Evolutionary conservation across 2,888 invertebrate species (phyloP).

Genomic region (Drosophila greeni): DNA sequence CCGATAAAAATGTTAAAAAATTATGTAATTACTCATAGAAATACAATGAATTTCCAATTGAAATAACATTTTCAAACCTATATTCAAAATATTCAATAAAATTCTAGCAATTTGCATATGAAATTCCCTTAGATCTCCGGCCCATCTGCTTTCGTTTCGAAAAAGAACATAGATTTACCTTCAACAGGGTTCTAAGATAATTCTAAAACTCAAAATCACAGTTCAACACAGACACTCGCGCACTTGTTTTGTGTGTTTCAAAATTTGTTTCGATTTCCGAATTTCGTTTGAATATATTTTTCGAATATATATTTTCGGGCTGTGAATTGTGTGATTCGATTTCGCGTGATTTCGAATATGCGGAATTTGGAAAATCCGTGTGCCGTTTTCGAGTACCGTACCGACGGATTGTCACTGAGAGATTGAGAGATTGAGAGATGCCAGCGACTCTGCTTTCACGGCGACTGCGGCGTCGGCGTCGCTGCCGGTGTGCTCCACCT

Average conservation of each 20-base stretch:
- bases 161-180: slow-evolving; percentile 27
- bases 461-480: slow-evolving; percentile 33
- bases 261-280: slow-evolving; percentile 5
- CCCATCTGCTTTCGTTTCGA: not conserved
- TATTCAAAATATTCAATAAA: not conserved
- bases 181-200: slow-evolving; percentile 10
- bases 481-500: slow-evolving; percentile 11
- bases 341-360: slow-evolving; percentile 17
- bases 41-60: not conserved
- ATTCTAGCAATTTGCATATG: slow-evolving; percentile 3
- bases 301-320: slow-evolving; percentile 14
- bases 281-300: slow-evolving; percentile 24
- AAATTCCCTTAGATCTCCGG: not conserved
- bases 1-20: no score
- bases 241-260: slow-evolving; percentile 16
- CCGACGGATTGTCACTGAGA: slow-evolving; percentile 77
- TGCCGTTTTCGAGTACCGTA: slow-evolving; percentile 52
- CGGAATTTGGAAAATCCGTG: slow-evolving; percentile 33
- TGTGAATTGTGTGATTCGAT: slow-evolving; percentile 9
- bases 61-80: not conserved
- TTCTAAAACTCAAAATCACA: slow-evolving; percentile 27
- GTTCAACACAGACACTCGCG: slow-evolving; percentile 32
- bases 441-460: slow-evolving; percentile 29
- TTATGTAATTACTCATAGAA: not conserved
- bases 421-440: slow-evolving; percentile 38